Base-by-base conservation (phyloP, 64 coral and sea anemone genomes). In the Orbicella faveolata region DNA sequence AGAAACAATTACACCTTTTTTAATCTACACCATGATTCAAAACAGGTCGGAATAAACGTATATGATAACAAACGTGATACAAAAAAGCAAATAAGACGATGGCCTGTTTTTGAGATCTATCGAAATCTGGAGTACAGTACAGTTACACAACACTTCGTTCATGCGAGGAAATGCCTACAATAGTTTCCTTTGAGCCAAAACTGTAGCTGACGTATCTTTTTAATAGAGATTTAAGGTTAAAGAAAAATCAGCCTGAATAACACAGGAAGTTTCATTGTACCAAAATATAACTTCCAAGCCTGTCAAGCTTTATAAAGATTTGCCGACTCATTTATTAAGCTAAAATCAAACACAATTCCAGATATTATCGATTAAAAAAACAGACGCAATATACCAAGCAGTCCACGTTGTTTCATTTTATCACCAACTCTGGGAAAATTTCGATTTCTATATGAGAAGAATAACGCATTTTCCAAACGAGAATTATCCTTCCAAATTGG, bases 71-170 rank as follows among this genome's bases (percentile, higher is more conserved):
- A 68, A 30, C 21, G 37, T 66, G 68, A 48, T 59, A 59, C 11
- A 59, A 59, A 59, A 84, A 85, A 85, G 19, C 34, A 36, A 70
- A 85, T n/a, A 78, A 41, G 15, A 53, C 36, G 23, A 39, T 78
- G 51, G 48, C 6, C 3, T 18, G 8, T 0, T 44, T 61, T 35
- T 68, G 30, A 36, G 1, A 72, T 41, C 33, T 26, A 59, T 34
- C 55, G 55, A 59, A 59, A 59, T 59, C 12, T 59, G 55, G 55
- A 59, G 55, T 59, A 59, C 33, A 26, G 5, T 9, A 81, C 25
- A 68, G 20, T 48, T 84, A 10, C 63, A 51, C 14, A 20, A 48
- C 44, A 53, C 51, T 61, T 68, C 7, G 23, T 26, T 8, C 77
- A 34, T 70, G 67, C 21, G 10, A 70, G 30, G n/a, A n/a, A 59